Evolutionary conservation across 2,888 invertebrate species (phyloP).

Genomic region (Teinopalpus imperialis): DNA sequence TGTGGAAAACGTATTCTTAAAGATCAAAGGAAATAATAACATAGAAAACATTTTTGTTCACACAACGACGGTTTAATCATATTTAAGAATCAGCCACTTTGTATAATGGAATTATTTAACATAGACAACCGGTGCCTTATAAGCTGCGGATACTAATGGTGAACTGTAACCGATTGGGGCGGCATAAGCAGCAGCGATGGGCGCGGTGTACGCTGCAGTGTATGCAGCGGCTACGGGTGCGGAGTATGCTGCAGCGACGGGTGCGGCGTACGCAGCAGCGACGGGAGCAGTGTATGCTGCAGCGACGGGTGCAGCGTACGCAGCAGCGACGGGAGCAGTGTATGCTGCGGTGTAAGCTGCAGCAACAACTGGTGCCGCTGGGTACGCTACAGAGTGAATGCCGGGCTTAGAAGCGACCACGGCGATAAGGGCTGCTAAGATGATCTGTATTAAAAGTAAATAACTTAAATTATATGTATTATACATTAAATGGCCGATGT

Average conservation of each 20-base stretch:
- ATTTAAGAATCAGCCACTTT: too few species aligned
- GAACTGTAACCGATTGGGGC: too few species aligned
- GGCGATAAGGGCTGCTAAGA: constrained; percentile 60
- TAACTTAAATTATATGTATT: neutral
- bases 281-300: constrained; percentile 47
- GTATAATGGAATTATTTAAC: too few species aligned
- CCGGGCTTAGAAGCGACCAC: constrained; percentile 69
- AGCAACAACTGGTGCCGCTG: constrained; percentile 42
- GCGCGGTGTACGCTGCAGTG: constrained; percentile 35
- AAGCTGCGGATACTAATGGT: neutral
- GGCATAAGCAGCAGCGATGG: constrained; percentile 19
- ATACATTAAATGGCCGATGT: too few species aligned
- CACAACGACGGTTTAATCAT: too few species aligned
- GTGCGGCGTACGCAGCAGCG: constrained; percentile 63
- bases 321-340: constrained; percentile 59
- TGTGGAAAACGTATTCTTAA: too few species aligned
- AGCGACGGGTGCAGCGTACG: constrained; percentile 60
- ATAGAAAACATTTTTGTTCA: too few species aligned
- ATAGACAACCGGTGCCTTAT: neutral
- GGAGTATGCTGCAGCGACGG: constrained; percentile 39
- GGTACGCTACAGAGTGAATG: constrained; percentile 53
- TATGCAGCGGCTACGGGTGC: constrained; percentile 41
- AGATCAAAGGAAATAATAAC: too few species aligned
- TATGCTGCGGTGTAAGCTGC: constrained; percentile 49
- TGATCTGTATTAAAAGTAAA: constrained; percentile 44